These are phyloP conservation scores for Eristalis tenax DNA, from an alignment of 2,888 invertebrate genomes.

Conservation along the genomic window DNA sequence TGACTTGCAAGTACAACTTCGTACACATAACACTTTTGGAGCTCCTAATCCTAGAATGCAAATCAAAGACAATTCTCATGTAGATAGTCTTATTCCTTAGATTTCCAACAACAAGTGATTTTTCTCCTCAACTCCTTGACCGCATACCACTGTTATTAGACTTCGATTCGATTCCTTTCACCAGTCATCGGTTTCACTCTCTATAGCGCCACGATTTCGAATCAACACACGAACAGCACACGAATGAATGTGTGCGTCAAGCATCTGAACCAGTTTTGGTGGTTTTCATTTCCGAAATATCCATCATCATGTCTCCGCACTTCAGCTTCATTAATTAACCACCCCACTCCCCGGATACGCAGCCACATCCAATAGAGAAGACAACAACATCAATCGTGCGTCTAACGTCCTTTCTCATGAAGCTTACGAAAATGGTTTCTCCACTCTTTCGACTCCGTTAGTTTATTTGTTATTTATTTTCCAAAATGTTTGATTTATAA, in stretches of 20 bases:
- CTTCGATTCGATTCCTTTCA: background rate
- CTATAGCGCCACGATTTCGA: constrained; percentile 12
- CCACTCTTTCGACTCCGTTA: constrained; percentile 42
- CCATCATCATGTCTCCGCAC: constrained; percentile 61
- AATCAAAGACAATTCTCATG: too few relatives aligned
- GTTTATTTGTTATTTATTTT: constrained; percentile 29
- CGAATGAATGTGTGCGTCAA: background rate
- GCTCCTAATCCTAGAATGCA: too few relatives aligned
- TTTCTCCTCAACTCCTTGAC: background rate
- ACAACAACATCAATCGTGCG: constrained; percentile 60
- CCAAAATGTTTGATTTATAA: constrained; percentile 60
- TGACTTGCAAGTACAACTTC: too few relatives aligned
- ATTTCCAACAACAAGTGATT: too few relatives aligned
- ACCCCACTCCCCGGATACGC: constrained; percentile 7
- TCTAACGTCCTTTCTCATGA: constrained; percentile 62
- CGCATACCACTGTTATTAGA: background rate
- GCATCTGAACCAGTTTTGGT: constrained; percentile 23
- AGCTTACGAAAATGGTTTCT: constrained; percentile 26
- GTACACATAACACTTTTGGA: too few relatives aligned
- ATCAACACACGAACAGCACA: too few relatives aligned
- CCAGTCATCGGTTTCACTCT: background rate
- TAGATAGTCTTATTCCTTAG: too few relatives aligned
- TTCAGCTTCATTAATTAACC: constrained; percentile 62
- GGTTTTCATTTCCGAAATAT: constrained; percentile 58
- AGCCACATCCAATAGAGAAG: constrained; percentile 55